phyloP scores from a whole-genome alignment of 2,113 vertebrate genomes.

The Poeciliopsis retropinna region DNA sequence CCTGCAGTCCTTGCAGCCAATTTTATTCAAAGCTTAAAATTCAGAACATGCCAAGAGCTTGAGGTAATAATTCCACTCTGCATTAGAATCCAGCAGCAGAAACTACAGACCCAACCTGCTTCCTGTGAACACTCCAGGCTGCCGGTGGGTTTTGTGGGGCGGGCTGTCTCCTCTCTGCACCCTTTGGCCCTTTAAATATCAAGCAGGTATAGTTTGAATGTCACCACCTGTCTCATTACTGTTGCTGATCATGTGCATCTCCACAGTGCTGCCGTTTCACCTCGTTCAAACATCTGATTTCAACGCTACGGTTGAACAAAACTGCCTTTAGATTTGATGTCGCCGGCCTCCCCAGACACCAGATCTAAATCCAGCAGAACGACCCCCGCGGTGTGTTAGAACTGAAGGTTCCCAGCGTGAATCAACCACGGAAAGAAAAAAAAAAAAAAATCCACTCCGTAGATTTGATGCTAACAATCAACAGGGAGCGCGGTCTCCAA shows the following conservation, averaged over 20 bases:
- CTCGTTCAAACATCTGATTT: background rate
- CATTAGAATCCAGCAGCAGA: background rate
- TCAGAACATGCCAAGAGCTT: background rate
- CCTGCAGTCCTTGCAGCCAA: background rate
- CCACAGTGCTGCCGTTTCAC: background rate
- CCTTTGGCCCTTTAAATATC: background rate
- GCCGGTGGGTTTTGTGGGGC: background rate
- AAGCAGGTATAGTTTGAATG: background rate
- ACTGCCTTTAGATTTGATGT: background rate
- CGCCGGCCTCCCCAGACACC: background rate
- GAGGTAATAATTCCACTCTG: background rate
- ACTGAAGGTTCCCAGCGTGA: background rate
- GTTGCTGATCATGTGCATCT: background rate
- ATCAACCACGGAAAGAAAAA: background rate
- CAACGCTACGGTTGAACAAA: background rate
- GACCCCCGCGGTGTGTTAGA: background rate
- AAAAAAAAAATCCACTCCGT: background rate
- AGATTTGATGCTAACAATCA: background rate
- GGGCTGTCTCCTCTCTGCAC: background rate
- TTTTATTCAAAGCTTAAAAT: background rate
- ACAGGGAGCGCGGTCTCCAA: background rate
- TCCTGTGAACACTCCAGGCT: background rate
- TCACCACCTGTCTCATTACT: background rate
- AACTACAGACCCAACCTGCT: background rate
- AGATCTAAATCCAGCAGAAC: background rate